Evolutionary conservation across 2,113 vertebrate species (phyloP).

Genomic region (Globicephala melas): DNA sequence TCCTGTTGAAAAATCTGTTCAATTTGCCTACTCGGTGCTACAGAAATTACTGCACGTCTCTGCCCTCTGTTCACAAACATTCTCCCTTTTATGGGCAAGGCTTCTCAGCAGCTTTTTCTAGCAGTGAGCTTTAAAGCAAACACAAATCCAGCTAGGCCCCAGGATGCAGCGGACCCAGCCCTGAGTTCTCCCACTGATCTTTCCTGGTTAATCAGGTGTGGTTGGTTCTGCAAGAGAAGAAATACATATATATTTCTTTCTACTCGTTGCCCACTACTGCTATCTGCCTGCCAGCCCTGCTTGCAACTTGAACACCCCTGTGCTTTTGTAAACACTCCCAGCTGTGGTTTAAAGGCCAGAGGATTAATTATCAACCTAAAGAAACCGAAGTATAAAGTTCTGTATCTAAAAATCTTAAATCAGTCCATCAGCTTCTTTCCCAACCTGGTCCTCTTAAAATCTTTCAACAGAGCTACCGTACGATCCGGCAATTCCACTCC

Average conservation of each 20-base stretch:
- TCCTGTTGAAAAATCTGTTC: neutral
- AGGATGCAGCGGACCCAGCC: rapidly evolving
- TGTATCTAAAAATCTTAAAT: neutral
- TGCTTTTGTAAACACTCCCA: rapidly evolving
- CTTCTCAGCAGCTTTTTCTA: neutral
- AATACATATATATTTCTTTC: rapidly evolving
- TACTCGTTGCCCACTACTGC: neutral
- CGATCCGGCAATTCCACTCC: neutral
- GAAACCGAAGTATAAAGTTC: too few species aligned
- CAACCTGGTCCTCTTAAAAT: neutral
- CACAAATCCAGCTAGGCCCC: neutral
- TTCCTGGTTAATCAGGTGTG: neutral
- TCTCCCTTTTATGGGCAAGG: neutral
- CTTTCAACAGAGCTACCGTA: neutral
- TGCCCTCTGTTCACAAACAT: rapidly evolving
- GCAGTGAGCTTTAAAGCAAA: neutral
- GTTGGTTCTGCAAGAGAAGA: neutral
- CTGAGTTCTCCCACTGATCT: neutral
- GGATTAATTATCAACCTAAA: neutral
- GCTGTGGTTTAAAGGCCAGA: neutral
- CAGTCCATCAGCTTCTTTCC: neutral
- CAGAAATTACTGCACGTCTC: neutral
- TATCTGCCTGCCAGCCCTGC: rapidly evolving
- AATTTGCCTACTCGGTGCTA: rapidly evolving
- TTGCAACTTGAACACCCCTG: rapidly evolving